Evolutionary conservation across 2,797 vertebrate species (phyloP).

Genomic region (Picus viridis): DNA sequence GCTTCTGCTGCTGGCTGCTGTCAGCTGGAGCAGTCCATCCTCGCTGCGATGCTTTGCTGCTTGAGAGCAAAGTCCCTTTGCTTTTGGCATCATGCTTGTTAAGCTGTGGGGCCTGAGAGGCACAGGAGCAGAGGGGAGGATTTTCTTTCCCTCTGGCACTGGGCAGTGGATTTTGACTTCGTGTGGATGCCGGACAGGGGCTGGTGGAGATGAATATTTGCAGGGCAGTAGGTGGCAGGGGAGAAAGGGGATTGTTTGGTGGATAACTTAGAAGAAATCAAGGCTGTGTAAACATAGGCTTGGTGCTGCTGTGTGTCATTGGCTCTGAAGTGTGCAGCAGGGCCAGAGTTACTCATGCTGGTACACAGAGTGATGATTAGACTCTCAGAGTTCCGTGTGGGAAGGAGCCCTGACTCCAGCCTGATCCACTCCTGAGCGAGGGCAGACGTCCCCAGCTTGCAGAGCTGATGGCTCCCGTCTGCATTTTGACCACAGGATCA

Average conservation of each 20-base stretch:
- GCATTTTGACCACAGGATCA: rapidly evolving
- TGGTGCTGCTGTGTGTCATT: not conserved
- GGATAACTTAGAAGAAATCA: rapidly evolving
- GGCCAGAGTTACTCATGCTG: not conserved
- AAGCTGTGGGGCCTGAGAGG: rapidly evolving
- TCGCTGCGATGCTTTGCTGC: rapidly evolving
- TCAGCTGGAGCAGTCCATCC: not conserved
- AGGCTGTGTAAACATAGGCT: not conserved
- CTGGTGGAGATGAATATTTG: not conserved
- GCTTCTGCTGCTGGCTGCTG: rapidly evolving
- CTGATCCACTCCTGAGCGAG: not conserved
- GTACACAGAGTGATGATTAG: not conserved
- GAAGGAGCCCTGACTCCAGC: not conserved
- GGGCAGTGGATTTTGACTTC: not conserved
- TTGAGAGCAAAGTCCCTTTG: not conserved
- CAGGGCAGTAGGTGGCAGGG: not conserved
- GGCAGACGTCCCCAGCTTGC: not conserved
- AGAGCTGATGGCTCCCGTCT: not conserved
- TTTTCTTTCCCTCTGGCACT: not conserved
- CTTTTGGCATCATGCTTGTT: rapidly evolving
- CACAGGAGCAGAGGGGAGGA: rapidly evolving
- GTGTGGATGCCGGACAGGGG: rapidly evolving
- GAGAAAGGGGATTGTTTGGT: not conserved
- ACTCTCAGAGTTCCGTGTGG: not conserved
- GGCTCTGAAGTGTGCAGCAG: not conserved